Base-by-base conservation (phyloP, 2,888 invertebrate genomes). In the Drosophila diplacantha region DNA sequence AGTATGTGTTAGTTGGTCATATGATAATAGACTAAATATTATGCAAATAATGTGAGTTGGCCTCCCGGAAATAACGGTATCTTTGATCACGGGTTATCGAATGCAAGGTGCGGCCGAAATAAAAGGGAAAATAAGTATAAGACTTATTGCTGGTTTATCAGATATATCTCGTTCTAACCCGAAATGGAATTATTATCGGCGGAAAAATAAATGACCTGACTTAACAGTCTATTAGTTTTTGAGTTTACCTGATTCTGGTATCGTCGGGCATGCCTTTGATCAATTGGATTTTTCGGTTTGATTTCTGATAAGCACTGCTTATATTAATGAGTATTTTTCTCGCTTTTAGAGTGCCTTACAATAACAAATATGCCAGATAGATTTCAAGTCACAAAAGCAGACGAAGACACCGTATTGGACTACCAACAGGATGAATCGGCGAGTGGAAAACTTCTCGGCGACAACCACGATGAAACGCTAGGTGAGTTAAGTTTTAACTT, bases 311-410 rank as follows among this genome's bases (percentile, higher is more conserved):
- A 51, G 35, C n/a, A 31, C 20, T 14, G 29, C 31, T 44, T 46
- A 46, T 55, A 18, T 29, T 37, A 14, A 37, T 7, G 29, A 20
- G 9, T 37, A 7, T 29, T 29, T 29, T 12, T 26, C 14, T 29
- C 9, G 14, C 18, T 67, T 78, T 22, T 47, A 75, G 74, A 74
- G 66, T 64, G 60, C 73, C 63, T 39, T 41, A 44, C 22, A 56
- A 20, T 34, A 39, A 49, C 22, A 63, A 81, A 62, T 67, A 86
- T 86, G 86, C 87, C 87, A 70, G 86, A 86, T 72, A 85, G 86
- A 83, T 86, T 86, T 80, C 87, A 86, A 81, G 87, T 86, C 43
- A 86, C 87, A 71, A 87, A 86, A 74, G 81, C 87, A 58, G 81
- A 84, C 24, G 83, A 83, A 72, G 86, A 85, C 59, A 81, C 83